Percentiles rank a stretch among this genome's conserved stretches.
phyloP scores from a whole-genome alignment of 2,888 invertebrate genomes.

The Argynnis bischoffii region DNA sequence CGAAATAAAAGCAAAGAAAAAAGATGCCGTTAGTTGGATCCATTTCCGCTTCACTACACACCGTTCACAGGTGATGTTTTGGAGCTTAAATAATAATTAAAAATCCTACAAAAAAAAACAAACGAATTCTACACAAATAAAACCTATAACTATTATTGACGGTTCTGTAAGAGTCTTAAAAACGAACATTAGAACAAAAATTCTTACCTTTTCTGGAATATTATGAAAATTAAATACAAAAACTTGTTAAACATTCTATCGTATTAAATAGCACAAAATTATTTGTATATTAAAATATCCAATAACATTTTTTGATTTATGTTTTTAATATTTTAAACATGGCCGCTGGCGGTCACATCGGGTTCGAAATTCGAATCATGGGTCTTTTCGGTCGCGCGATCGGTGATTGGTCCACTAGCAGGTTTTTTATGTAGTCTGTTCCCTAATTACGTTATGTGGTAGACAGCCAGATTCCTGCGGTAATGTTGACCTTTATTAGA shows the following conservation, averaged over 20 bases:
- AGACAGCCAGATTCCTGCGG: slow-evolving; percentile 52
- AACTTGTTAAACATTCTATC: slow-evolving; percentile 47
- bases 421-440: slow-evolving; percentile 62
- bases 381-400: slow-evolving; percentile 60
- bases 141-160: slow-evolving; percentile 37
- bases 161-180: background rate
- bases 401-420: slow-evolving; percentile 66
- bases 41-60: slow-evolving; percentile 77
- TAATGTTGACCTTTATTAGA: slow-evolving; percentile 53
- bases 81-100: slow-evolving; percentile 73
- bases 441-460: slow-evolving; percentile 69
- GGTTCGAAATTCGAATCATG: slow-evolving; percentile 39
- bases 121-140: slow-evolving; percentile 37
- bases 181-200: background rate
- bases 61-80: slow-evolving; percentile 76
- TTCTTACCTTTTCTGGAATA: background rate
- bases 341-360: slow-evolving; percentile 67
- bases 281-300: slow-evolving; percentile 72
- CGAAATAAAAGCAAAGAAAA: slow-evolving; percentile 63
- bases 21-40: slow-evolving; percentile 73
- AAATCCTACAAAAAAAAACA: slow-evolving; percentile 56
- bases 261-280: slow-evolving; percentile 55
- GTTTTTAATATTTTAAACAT: slow-evolving; percentile 76
- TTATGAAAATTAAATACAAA: slow-evolving; percentile 36
- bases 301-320: slow-evolving; percentile 75